These are phyloP conservation scores for Diplodus puntazzo DNA, from an alignment of 2,797 vertebrate genomes.

Conservation along the genomic window DNA sequence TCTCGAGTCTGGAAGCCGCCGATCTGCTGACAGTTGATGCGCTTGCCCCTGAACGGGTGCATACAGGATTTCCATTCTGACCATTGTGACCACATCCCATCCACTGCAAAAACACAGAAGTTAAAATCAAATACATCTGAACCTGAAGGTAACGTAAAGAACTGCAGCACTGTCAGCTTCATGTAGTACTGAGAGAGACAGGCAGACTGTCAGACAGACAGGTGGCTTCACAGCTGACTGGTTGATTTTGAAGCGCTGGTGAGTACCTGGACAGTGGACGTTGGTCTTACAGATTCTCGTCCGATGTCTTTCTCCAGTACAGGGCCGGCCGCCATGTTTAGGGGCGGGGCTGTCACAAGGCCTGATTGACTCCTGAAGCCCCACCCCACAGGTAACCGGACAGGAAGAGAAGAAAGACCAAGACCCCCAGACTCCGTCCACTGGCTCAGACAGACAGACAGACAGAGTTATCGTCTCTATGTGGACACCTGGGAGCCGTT, in stretches of 20 bases:
- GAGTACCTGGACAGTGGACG: conserved; percentile 70
- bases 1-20: conserved; percentile 39
- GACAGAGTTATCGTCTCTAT: not conserved
- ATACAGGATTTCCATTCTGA: conserved; percentile 16
- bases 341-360: conserved; percentile 59
- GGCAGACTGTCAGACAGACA: too few relatives aligned
- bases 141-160: too few relatives aligned
- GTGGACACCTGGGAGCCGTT: not conserved
- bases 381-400: conserved; percentile 73
- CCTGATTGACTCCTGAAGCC: conserved; percentile 59
- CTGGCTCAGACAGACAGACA: conserved; percentile 45
- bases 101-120: conserved; percentile 52
- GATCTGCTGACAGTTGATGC: conserved; percentile 4
- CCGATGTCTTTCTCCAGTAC: conserved; percentile 41
- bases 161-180: too few relatives aligned
- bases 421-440: conserved; percentile 68
- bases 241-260: not conserved
- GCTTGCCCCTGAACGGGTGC: fast-evolving
- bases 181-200: too few relatives aligned
- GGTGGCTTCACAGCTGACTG: not conserved
- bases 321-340: conserved; percentile 47
- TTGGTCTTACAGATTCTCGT: conserved; percentile 51
- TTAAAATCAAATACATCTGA: not conserved
- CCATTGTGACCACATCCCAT: conserved; percentile 71
- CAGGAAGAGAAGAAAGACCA: conserved; percentile 68